A percentile compares a stretch with the other conserved stretches of the same genome.
phyloP scores from a whole-genome alignment of 53 echinoderm and acorn worm genomes.

The Mesocentrotus franciscanus region DNA sequence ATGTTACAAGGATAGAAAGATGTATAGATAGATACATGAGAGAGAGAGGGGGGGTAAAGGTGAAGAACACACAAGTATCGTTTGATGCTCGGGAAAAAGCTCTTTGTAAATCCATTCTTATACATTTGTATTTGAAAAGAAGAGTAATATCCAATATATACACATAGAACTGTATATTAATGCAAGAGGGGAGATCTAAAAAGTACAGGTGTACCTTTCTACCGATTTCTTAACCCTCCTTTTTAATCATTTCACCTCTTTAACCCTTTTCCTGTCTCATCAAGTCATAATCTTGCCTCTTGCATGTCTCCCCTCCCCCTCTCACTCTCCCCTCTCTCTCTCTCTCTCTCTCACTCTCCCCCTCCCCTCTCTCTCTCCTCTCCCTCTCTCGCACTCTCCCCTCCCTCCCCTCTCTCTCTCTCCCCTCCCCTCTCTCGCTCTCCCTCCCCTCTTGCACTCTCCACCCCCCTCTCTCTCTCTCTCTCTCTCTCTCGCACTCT shows the following conservation, averaged over 20 bases:
- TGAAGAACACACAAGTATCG: no score
- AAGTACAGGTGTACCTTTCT: no score
- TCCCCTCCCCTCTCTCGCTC: background rate
- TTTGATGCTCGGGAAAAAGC: no score
- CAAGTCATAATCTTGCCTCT: no score
- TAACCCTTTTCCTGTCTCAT: no score
- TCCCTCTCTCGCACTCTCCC: background rate
- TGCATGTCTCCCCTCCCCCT: background rate
- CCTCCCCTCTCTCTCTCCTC: background rate
- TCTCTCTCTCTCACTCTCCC: background rate
- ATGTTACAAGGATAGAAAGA: background rate
- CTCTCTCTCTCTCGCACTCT: background rate
- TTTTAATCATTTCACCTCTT: no score
- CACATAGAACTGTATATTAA: no score
- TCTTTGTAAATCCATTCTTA: no score
- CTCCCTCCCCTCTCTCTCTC: background rate
- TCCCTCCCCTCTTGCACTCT: background rate
- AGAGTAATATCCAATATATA: no score
- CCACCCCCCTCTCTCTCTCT: background rate
- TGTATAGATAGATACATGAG: background rate
- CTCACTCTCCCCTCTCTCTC: background rate
- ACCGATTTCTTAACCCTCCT: no score
- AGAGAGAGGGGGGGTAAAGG: background rate
- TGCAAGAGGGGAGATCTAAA: no score
- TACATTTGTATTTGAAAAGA: no score